Conservation (phyloP, 2,888 invertebrate species). For the Maniola hyperantus region DNA sequence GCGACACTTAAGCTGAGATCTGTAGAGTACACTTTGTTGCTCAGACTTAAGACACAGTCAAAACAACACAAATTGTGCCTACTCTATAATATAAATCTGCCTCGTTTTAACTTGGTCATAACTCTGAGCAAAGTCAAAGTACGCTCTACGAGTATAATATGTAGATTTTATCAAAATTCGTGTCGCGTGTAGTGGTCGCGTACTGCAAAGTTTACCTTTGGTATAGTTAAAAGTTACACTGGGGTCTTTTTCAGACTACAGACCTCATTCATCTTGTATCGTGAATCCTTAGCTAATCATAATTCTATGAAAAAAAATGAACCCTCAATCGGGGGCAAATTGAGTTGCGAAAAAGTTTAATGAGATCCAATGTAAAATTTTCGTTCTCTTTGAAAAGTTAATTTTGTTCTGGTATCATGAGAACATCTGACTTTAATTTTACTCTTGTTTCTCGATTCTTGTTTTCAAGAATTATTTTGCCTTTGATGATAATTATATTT, state of each 20-base stretch:
- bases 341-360: conserved; percentile 20
- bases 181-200: too few species aligned
- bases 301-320: conserved; percentile 10
- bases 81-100: too few species aligned
- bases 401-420: conserved; percentile 13
- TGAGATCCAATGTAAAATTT: conserved; percentile 17
- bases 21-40: too few species aligned
- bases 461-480: not conserved
- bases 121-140: too few species aligned
- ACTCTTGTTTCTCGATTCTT: conserved; percentile 1
- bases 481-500: not conserved
- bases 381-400: conserved; percentile 19
- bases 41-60: too few species aligned
- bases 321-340: conserved; percentile 12
- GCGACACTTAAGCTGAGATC: too few species aligned
- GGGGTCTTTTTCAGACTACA: not conserved
- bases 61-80: too few species aligned
- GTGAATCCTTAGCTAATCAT: conserved; percentile 1
- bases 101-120: too few species aligned
- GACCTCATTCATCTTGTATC: not conserved
- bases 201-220: too few species aligned
- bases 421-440: conserved; percentile 17
- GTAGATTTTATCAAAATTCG: too few species aligned
- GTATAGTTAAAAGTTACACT: too few species aligned
- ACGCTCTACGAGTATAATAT: too few species aligned